Percentiles rank a stretch among this genome's conserved stretches.
Conservation (phyloP, 2,797 vertebrate species). For the Salarias fasciatus region DNA sequence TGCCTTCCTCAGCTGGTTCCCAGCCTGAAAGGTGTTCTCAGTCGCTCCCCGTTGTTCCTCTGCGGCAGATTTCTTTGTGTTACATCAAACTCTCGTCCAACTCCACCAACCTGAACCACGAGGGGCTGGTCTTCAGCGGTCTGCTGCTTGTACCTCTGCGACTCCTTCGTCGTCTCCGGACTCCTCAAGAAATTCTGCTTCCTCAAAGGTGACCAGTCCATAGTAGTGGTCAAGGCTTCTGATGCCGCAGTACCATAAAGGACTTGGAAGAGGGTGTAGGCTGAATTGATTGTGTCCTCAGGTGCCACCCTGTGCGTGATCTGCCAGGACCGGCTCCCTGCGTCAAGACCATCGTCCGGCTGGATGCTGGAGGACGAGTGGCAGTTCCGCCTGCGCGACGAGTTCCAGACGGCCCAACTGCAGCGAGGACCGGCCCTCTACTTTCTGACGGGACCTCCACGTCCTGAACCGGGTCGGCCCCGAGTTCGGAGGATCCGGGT, state of each 20-base stretch:
- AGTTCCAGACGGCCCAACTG: constrained; percentile 98
- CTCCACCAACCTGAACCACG: constrained; percentile 92
- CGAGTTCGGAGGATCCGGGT: too few species aligned
- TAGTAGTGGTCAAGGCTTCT: too few species aligned
- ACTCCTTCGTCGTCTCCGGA: constrained; percentile 95
- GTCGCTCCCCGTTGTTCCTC: too few species aligned
- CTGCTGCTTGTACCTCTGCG: constrained; percentile 96
- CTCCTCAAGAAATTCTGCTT: constrained; percentile 95
- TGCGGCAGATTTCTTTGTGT: constrained; percentile 89
- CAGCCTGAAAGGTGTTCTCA: neutral
- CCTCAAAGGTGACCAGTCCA: constrained; percentile 90
- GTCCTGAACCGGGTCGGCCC: constrained; percentile 75
- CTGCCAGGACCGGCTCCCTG: constrained; percentile 95
- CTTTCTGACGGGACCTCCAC: constrained; percentile 94
- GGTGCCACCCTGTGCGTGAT: constrained; percentile 98
- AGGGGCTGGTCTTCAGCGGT: constrained; percentile 93
- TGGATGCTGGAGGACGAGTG: constrained; percentile 98
- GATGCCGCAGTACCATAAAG: too few species aligned
- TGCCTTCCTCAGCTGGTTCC: too few species aligned
- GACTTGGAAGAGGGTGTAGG: too few species aligned
- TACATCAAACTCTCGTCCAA: constrained; percentile 97
- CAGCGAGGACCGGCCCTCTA: constrained; percentile 94
- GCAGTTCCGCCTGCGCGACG: constrained; percentile 97
- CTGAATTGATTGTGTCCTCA: constrained; percentile 56
- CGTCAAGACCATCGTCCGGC: constrained; percentile 94